Evolutionary conservation across 2,113 vertebrate genomes (phyloP).

Genomic region (Isurus oxyrinchus): DNA sequence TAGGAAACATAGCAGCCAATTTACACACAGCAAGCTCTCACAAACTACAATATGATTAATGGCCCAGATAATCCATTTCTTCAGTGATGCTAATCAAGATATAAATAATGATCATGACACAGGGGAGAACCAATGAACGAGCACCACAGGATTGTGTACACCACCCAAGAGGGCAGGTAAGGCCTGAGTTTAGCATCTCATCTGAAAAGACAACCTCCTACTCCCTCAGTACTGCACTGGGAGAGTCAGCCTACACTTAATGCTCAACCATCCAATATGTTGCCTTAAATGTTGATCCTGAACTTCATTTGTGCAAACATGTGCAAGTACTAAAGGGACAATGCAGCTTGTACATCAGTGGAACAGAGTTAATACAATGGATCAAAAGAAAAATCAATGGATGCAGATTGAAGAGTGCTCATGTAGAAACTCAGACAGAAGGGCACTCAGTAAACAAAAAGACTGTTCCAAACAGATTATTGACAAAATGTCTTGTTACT

Average conservation of each 20-base stretch:
- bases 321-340: background rate
- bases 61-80: background rate
- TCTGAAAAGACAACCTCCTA: background rate
- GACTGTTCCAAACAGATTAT: background rate
- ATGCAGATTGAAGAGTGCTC: background rate
- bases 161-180: background rate
- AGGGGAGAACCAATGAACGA: background rate
- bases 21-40: background rate
- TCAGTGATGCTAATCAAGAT: background rate
- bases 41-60: background rate
- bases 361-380: background rate
- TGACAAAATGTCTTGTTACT: background rate
- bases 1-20: too few species aligned
- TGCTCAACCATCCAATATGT: too few species aligned
- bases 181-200: background rate
- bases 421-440: background rate
- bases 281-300: background rate
- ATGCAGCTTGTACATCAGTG: background rate
- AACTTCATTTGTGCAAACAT: background rate
- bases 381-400: background rate
- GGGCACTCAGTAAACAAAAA: background rate
- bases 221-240: background rate
- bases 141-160: too few species aligned
- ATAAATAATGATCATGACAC: background rate
- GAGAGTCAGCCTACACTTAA: background rate